Evolutionary conservation across 2,113 vertebrate species (phyloP).

Genomic region (Gasterosteus aculeatus): DNA sequence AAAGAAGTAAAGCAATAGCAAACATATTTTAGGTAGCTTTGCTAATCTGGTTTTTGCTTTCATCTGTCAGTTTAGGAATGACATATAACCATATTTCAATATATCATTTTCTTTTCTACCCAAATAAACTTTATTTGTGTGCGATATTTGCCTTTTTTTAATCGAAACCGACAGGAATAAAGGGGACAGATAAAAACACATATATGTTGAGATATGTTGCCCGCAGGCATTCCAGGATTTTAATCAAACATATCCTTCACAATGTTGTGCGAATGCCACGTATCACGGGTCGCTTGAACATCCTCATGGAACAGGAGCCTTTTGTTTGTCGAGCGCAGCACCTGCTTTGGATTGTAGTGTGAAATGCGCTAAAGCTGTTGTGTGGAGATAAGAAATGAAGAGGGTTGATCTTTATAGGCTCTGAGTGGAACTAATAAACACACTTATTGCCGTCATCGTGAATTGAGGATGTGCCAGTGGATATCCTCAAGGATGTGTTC

Average conservation of each 20-base stretch:
- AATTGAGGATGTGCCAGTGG: slow-evolving; percentile 63
- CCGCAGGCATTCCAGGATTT: slow-evolving; percentile 31
- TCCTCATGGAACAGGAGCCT: slow-evolving; percentile 26
- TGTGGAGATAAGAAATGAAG: slow-evolving; percentile 51
- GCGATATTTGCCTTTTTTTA: slow-evolving; percentile 17
- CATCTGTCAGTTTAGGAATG: slow-evolving; percentile 31
- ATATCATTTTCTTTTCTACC: slow-evolving; percentile 23
- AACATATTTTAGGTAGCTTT: slow-evolving; percentile 16
- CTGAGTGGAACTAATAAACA: slow-evolving; percentile 63
- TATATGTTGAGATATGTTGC: slow-evolving; percentile 17
- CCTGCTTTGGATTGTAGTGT: slow-evolving; percentile 21
- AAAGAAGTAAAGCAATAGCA: slow-evolving; percentile 21
- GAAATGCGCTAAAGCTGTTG: slow-evolving; percentile 39
- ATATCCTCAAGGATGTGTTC: slow-evolving; percentile 64
- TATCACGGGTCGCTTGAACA: slow-evolving; percentile 43
- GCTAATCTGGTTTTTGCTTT: slow-evolving; percentile 7
- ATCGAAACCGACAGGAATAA: slow-evolving; percentile 43
- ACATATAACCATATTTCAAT: slow-evolving; percentile 43
- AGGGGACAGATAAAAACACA: slow-evolving; percentile 36
- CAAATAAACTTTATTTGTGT: slow-evolving; percentile 58
- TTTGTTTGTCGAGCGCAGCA: slow-evolving; percentile 14
- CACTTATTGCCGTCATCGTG: slow-evolving; percentile 56
- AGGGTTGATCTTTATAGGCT: slow-evolving; percentile 56
- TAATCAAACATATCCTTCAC: slow-evolving; percentile 45
- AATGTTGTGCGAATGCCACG: slow-evolving; percentile 36